A percentile compares a stretch with the other conserved stretches of the same genome.
These are phyloP conservation scores for Conger conger DNA, from an alignment of 2,113 vertebrate species.

Conservation along the genomic window DNA sequence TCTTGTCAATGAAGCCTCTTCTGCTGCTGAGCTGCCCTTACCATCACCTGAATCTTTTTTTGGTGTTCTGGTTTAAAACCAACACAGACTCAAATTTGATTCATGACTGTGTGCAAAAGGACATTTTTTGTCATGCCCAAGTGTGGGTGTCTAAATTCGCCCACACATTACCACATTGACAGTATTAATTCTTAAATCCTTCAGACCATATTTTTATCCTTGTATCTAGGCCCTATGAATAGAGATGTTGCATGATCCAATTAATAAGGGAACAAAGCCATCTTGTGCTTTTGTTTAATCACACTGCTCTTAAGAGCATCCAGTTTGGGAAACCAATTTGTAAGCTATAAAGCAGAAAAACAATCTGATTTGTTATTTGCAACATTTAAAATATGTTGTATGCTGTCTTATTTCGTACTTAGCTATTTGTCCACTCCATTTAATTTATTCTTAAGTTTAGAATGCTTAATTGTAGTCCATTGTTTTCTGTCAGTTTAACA, in stretches of 20 bases:
- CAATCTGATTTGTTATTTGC: not conserved
- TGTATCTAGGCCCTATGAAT: not conserved
- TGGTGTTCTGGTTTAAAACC: not conserved
- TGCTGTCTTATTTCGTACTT: not conserved
- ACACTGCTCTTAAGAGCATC: not conserved
- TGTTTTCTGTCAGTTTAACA: not conserved
- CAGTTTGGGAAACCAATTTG: not conserved
- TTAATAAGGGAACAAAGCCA: not conserved
- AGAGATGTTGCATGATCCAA: not conserved
- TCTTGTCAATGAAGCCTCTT: conserved; percentile 1
- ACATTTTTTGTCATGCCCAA: conserved; percentile 4
- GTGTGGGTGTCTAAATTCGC: not conserved
- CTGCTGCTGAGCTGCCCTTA: conserved; percentile 7
- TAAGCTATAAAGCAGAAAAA: not conserved
- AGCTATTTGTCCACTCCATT: not conserved
- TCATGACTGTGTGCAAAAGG: not conserved
- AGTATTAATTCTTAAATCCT: conserved; percentile 10
- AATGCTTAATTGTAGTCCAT: not conserved
- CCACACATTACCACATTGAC: not conserved
- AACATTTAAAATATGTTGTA: not conserved
- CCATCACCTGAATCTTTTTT: not conserved
- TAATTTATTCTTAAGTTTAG: not conserved
- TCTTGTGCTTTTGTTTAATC: not conserved
- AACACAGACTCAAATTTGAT: not conserved
- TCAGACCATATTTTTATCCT: not conserved